phyloP scores from a whole-genome alignment of 1,140 invertebrate species.

The Aphis craccivora region DNA sequence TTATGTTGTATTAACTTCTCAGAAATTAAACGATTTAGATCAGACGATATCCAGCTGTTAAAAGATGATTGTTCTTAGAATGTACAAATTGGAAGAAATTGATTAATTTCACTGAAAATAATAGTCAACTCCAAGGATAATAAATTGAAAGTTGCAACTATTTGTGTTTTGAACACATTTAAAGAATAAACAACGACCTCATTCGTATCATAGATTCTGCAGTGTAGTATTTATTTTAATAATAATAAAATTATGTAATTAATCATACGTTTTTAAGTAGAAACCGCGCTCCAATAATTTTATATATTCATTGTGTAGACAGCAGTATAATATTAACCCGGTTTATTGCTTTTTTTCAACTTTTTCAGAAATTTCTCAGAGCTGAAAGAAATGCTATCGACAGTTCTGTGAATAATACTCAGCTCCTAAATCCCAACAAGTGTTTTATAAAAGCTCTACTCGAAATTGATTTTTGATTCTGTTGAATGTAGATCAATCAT shows the following conservation, averaged over 20 bases:
- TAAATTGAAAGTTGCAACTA: background rate
- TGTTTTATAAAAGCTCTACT: background rate
- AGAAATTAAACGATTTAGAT: background rate
- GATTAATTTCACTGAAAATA: background rate
- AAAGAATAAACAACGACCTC: no score
- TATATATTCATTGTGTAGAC: background rate
- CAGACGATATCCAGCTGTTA: background rate
- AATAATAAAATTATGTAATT: background rate
- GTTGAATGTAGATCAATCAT: background rate
- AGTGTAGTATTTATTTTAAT: background rate
- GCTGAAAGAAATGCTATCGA: background rate
- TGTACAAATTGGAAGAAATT: background rate
- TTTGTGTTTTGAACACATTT: no score
- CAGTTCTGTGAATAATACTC: background rate
- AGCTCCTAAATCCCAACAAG: background rate
- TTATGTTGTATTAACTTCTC: background rate
- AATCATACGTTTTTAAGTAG: background rate
- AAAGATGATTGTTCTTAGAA: background rate
- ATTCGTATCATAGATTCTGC: background rate
- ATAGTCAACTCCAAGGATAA: background rate
- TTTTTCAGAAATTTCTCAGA: background rate
- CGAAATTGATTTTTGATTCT: background rate
- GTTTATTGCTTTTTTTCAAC: background rate
- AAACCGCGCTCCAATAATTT: background rate
- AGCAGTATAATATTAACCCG: background rate